Evolutionary conservation across 2,888 invertebrate species (phyloP).

Genomic region (Eristalinus aeneus): DNA sequence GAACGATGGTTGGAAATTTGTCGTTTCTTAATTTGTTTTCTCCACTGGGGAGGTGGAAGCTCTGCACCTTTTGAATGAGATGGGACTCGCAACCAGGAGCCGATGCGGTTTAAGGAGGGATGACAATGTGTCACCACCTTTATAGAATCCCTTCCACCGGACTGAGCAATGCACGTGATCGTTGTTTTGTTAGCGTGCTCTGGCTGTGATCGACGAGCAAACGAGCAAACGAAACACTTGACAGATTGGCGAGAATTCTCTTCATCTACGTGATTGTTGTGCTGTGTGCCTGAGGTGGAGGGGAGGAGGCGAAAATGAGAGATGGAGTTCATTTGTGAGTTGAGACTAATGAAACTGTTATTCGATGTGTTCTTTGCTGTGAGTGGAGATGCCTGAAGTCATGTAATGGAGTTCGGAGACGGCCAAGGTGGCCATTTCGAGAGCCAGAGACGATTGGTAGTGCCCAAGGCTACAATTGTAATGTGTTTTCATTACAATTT

Average conservation of each 20-base stretch:
- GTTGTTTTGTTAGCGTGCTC: background rate
- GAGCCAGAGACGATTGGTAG: background rate
- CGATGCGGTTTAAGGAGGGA: conserved; percentile 33
- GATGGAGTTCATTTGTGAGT: conserved; percentile 6
- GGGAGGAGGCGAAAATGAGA: conserved; percentile 5
- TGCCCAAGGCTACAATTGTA: background rate
- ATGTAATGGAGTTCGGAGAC: background rate
- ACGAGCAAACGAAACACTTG: conserved; percentile 19
- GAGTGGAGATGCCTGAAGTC: background rate
- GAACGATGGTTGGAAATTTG: conserved; percentile 7
- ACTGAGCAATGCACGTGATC: background rate
- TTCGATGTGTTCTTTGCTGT: conserved; percentile 14
- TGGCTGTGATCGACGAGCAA: conserved; percentile 1
- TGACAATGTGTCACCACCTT: conserved; percentile 40
- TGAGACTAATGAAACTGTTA: conserved; percentile 24
- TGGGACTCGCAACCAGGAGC: conserved; percentile 5
- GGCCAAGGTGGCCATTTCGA: background rate
- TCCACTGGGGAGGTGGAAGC: background rate
- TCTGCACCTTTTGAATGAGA: background rate
- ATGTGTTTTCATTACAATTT: background rate
- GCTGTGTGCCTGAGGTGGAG: background rate
- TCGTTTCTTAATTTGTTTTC: background rate
- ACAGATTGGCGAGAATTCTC: conserved; percentile 25
- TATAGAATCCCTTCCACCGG: conserved; percentile 52
- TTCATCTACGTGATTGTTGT: conserved; percentile 38